phyloP scores from a whole-genome alignment of 1,140 invertebrate genomes.

The Vanessa atalanta region DNA sequence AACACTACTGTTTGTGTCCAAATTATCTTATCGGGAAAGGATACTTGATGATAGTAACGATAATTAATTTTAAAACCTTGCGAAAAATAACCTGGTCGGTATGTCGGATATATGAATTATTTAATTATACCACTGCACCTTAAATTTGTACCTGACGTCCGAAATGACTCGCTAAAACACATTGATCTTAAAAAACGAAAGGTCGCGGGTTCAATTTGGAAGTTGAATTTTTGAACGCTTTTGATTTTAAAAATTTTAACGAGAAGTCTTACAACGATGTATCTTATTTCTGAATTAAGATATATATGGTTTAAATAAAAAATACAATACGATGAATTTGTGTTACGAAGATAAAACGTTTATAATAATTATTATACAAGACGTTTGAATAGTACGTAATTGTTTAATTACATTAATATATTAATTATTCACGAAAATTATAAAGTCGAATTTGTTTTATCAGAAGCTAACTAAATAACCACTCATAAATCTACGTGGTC shows the following conservation, averaged over 20 bases:
- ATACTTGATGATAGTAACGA: slow-evolving; percentile 5
- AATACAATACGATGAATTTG: too few relatives aligned
- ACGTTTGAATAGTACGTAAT: too few relatives aligned
- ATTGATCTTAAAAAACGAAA: background rate
- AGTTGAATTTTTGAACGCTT: background rate
- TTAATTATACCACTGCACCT: background rate
- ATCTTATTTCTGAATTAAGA: too few relatives aligned
- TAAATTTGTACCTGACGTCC: background rate
- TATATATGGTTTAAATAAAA: too few relatives aligned
- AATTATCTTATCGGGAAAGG: background rate
- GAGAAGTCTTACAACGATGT: too few relatives aligned
- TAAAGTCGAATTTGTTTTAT: slow-evolving; percentile 9
- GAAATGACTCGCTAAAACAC: background rate
- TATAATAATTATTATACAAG: too few relatives aligned
- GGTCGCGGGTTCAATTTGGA: background rate
- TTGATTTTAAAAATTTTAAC: too few relatives aligned
- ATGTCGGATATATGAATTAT: background rate
- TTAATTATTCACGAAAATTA: background rate
- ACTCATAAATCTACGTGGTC: slow-evolving; percentile 57
- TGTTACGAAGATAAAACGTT: too few relatives aligned
- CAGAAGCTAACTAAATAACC: slow-evolving; percentile 29
- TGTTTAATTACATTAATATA: background rate
- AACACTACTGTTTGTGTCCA: background rate
- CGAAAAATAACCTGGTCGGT: background rate
- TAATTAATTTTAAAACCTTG: background rate